Evolutionary conservation across 2,888 invertebrate genomes (phyloP).

Genomic region (Drosophila birchii): DNA sequence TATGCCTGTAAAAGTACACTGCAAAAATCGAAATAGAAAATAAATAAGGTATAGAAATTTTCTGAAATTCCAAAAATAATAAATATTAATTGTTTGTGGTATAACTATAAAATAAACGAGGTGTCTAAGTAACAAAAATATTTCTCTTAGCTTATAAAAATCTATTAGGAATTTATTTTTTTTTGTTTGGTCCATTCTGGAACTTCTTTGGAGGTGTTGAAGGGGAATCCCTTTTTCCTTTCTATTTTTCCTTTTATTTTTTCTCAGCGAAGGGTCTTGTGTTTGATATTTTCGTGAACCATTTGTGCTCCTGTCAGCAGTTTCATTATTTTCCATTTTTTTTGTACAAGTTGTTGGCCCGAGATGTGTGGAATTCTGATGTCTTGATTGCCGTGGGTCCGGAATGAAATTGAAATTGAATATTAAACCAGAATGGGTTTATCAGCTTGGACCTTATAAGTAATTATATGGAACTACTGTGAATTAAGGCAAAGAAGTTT

Average conservation of each 20-base stretch:
- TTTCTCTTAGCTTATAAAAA: no score
- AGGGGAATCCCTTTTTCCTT: slow-evolving; percentile 22
- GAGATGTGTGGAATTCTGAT: slow-evolving; percentile 27
- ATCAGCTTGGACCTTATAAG: background rate
- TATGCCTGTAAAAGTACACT: slow-evolving; percentile 8
- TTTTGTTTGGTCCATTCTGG: background rate
- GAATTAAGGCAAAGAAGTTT: no score
- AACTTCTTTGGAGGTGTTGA: slow-evolving; percentile 27
- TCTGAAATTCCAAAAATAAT: no score
- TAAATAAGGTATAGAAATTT: background rate
- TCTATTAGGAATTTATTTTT: background rate
- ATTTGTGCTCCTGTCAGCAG: slow-evolving; percentile 49
- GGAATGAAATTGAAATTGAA: slow-evolving; percentile 38
- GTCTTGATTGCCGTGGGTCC: slow-evolving; percentile 34
- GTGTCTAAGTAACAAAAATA: no score
- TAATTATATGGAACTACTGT: background rate
- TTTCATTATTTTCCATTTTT: slow-evolving; percentile 50
- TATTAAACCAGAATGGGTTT: slow-evolving; percentile 22
- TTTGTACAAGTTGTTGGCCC: slow-evolving; percentile 1
- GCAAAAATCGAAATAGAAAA: background rate
- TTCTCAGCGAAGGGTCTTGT: slow-evolving; percentile 12
- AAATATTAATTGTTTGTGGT: no score
- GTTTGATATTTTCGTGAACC: slow-evolving; percentile 32
- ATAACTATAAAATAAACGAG: no score
- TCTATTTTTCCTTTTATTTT: background rate